phyloP scores from a whole-genome alignment of 2,888 invertebrate species.

The Macrosiphum euphorbiae region DNA sequence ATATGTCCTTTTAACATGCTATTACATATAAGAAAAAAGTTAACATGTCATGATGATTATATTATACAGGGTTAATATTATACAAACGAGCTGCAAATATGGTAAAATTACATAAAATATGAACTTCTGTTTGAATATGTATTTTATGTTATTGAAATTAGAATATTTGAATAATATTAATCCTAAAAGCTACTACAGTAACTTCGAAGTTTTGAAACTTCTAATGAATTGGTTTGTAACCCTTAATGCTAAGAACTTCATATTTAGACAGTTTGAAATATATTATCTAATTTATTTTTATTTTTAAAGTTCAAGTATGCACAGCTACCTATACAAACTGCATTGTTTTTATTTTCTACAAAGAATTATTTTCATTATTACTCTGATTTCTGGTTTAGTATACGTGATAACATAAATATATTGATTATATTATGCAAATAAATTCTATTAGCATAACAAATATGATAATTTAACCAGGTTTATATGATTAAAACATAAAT shows the following conservation, averaged over 20 bases:
- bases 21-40: not conserved
- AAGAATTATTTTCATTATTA: not conserved
- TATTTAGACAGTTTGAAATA: not conserved
- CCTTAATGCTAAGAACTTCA: not conserved
- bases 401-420: not conserved
- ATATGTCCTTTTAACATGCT: conserved; percentile 14
- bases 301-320: not conserved
- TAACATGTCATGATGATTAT: conserved; percentile 8
- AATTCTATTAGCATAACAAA: not conserved
- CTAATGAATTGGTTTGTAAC: conserved; percentile 11
- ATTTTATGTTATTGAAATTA: conserved; percentile 7
- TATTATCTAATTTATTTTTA: not conserved
- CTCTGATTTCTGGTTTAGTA: not conserved
- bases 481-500: not conserved
- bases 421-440: not conserved
- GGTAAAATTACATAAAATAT: conserved; percentile 12
- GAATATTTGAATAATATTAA: conserved; percentile 34
- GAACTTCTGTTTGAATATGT: not conserved
- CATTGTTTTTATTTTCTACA: not conserved
- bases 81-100: conserved; percentile 10
- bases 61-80: not conserved
- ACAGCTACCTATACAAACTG: not conserved
- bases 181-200: conserved; percentile 8
- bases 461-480: not conserved
- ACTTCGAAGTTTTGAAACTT: not conserved